Evolutionary conservation across 2,797 vertebrate genomes (phyloP).

Genomic region (Gastrophryne carolinensis): DNA sequence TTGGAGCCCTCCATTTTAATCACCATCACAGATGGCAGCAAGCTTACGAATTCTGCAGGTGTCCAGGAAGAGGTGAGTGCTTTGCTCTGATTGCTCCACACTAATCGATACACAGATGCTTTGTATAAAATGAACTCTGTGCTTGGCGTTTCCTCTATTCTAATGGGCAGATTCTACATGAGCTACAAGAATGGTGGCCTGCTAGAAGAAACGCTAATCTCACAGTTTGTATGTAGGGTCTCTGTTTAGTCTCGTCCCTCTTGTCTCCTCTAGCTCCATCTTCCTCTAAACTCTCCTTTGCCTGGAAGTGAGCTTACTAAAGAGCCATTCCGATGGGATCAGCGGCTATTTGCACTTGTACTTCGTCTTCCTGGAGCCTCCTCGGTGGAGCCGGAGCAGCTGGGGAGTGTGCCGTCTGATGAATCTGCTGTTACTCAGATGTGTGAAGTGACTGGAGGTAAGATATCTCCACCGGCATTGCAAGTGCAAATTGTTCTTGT

Average conservation of each 20-base stretch:
- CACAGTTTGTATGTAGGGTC: neutral
- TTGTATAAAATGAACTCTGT: neutral
- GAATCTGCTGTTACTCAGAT: constrained; percentile 97
- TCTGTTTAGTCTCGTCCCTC: constrained; percentile 10
- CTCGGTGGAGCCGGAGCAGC: constrained; percentile 86
- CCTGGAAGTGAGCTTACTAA: constrained; percentile 97
- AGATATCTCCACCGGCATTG: neutral
- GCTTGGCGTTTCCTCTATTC: neutral
- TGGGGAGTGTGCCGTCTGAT: constrained; percentile 95
- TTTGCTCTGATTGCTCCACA: neutral
- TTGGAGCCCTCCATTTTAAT: constrained; percentile 97
- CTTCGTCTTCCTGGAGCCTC: constrained; percentile 89
- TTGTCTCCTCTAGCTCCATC: constrained; percentile 81
- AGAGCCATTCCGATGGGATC: constrained; percentile 99
- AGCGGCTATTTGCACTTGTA: constrained; percentile 93
- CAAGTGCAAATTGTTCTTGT: neutral
- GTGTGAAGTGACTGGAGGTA: constrained; percentile 99
- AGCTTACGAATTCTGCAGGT: constrained; percentile 89
- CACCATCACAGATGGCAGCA: constrained; percentile 98
- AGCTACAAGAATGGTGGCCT: neutral
- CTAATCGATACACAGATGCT: neutral
- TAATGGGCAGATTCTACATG: neutral
- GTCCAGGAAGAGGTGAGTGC: constrained; percentile 93
- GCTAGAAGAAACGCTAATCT: neutral
- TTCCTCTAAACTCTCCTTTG: constrained; percentile 93